Evolutionary conservation across 2,113 vertebrate species (phyloP).

Genomic region (Nestor notabilis): DNA sequence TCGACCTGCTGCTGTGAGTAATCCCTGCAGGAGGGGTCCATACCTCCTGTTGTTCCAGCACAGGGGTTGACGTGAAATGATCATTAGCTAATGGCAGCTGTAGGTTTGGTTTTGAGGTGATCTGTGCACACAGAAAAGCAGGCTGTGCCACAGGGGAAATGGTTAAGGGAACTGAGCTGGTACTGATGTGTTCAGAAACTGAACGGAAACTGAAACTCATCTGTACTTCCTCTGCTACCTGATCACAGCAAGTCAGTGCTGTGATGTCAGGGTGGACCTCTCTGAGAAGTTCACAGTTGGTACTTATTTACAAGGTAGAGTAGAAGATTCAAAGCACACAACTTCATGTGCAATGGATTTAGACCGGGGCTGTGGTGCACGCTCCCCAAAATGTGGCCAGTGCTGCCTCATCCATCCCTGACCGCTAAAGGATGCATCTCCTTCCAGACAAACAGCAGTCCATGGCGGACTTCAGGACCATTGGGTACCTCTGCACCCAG

Average conservation of each 20-base stretch:
- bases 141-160: not conserved
- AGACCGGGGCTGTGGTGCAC: not conserved
- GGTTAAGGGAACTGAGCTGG: fast-evolving
- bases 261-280: not conserved
- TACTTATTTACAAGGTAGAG: not conserved
- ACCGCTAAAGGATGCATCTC: not conserved
- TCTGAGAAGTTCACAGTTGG: not conserved
- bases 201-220: not conserved
- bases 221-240: not conserved
- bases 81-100: not conserved
- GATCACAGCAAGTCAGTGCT: not conserved
- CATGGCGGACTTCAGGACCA: not conserved
- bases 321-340: not conserved
- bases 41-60: not conserved
- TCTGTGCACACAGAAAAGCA: not conserved
- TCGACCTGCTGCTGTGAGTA: not conserved
- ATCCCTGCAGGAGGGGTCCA: not conserved
- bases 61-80: not conserved
- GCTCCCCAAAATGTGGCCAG: not conserved
- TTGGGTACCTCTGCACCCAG: not conserved
- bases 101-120: not conserved
- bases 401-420: not conserved
- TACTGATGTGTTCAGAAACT: not conserved
- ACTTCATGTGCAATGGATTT: fast-evolving
- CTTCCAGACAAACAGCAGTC: not conserved